phyloP scores from a whole-genome alignment of 2,888 invertebrate species.

The Tortrix viridana region DNA sequence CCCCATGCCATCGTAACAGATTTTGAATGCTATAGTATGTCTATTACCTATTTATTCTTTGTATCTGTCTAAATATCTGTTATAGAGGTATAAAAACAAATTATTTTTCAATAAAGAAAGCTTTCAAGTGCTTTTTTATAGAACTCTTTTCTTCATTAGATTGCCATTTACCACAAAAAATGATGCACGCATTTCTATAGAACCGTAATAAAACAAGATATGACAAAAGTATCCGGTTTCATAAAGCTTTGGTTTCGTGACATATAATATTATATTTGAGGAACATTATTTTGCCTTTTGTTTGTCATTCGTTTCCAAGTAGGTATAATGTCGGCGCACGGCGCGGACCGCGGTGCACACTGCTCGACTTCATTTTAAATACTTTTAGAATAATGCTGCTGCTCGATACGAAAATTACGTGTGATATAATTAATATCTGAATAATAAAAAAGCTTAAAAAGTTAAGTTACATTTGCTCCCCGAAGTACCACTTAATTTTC shows the following conservation, averaged over 20 bases:
- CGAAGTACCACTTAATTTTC: too few relatives aligned
- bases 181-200: slow-evolving; percentile 70
- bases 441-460: too few relatives aligned
- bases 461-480: too few relatives aligned
- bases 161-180: slow-evolving; percentile 53
- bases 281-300: slow-evolving; percentile 77
- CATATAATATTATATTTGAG: slow-evolving; percentile 82
- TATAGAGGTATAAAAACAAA: too few relatives aligned
- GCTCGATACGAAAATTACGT: too few relatives aligned
- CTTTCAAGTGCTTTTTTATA: not conserved
- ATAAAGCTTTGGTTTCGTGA: slow-evolving; percentile 82
- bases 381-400: too few relatives aligned
- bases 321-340: slow-evolving; percentile 58
- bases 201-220: slow-evolving; percentile 81
- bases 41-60: too few relatives aligned
- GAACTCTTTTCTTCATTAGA: slow-evolving; percentile 18
- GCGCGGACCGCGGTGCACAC: slow-evolving; percentile 49
- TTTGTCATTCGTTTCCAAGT: slow-evolving; percentile 63
- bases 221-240: slow-evolving; percentile 85
- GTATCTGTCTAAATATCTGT: too few relatives aligned
- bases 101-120: too few relatives aligned
- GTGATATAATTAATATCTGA: too few relatives aligned
- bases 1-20: too few relatives aligned
- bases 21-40: too few relatives aligned
- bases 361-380: slow-evolving; percentile 45